These are phyloP conservation scores for Theristus sp. DNA, from an alignment of 2,888 invertebrate species.

Conservation along the genomic window DNA sequence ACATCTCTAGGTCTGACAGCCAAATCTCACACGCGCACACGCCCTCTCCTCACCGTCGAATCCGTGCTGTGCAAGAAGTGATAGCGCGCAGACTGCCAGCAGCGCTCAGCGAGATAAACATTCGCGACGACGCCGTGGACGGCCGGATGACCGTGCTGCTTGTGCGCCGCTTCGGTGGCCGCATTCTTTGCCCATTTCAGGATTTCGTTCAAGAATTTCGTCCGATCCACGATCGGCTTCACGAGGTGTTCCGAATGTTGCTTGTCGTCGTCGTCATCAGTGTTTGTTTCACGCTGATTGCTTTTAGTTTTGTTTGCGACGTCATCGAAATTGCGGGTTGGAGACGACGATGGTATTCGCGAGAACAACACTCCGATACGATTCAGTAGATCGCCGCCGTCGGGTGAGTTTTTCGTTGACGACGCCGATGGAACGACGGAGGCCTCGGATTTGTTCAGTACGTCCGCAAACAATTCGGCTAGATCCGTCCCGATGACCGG, in stretches of 20 bases:
- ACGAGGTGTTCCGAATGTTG: too few species aligned
- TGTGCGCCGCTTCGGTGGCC: background rate
- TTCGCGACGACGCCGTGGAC: background rate
- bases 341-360: too few species aligned
- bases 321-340: too few species aligned
- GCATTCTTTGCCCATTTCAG: background rate
- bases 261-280: too few species aligned
- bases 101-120: background rate
- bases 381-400: too few species aligned
- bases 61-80: background rate
- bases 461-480: constrained; percentile 2
- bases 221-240: too few species aligned
- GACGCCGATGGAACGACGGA: background rate
- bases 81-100: background rate
- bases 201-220: background rate
- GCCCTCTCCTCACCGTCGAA: too few species aligned
- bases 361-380: background rate
- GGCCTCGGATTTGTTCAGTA: background rate
- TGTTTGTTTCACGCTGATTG: too few species aligned
- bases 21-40: too few species aligned
- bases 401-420: too few species aligned
- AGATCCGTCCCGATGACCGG: constrained; percentile 4
- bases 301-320: too few species aligned
- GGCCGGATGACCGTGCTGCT: background rate
- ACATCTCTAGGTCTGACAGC: too few species aligned